phyloP scores from a whole-genome alignment of 2,113 vertebrate genomes.

The Macquaria australasica region DNA sequence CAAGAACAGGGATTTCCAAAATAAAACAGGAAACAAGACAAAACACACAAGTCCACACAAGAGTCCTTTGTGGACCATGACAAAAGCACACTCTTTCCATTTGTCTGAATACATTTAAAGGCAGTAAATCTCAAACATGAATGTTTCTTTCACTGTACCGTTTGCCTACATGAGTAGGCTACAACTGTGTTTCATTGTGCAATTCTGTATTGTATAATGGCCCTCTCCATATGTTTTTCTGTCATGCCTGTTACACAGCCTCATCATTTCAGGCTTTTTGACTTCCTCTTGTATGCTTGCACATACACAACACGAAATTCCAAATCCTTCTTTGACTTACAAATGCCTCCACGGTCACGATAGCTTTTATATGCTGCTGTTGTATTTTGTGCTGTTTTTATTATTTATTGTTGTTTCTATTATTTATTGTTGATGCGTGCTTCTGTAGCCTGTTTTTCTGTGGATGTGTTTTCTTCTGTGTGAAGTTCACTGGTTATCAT shows the following conservation, averaged over 20 bases:
- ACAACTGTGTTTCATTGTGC: too few relatives aligned
- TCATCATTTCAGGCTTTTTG: background rate
- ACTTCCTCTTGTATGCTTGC: background rate
- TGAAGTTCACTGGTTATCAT: conserved; percentile 6
- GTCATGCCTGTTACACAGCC: background rate
- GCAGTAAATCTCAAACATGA: background rate
- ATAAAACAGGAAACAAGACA: too few relatives aligned
- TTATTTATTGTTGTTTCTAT: conserved; percentile 30
- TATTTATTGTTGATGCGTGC: conserved; percentile 28
- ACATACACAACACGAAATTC: background rate
- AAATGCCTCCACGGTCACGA: background rate
- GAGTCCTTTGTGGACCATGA: too few relatives aligned
- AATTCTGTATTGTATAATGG: too few relatives aligned
- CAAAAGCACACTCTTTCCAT: background rate
- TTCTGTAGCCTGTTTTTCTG: background rate
- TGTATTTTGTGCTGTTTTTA: background rate
- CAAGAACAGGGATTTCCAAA: too few relatives aligned
- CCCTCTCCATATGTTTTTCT: background rate
- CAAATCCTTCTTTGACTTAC: background rate
- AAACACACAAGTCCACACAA: too few relatives aligned
- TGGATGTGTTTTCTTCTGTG: conserved; percentile 8
- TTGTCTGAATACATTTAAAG: conserved; percentile 9
- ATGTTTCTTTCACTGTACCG: background rate
- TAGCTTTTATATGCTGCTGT: background rate
- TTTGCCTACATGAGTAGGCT: background rate